phyloP scores from a whole-genome alignment of 2,888 invertebrate genomes.

The Eledone cirrhosa region DNA sequence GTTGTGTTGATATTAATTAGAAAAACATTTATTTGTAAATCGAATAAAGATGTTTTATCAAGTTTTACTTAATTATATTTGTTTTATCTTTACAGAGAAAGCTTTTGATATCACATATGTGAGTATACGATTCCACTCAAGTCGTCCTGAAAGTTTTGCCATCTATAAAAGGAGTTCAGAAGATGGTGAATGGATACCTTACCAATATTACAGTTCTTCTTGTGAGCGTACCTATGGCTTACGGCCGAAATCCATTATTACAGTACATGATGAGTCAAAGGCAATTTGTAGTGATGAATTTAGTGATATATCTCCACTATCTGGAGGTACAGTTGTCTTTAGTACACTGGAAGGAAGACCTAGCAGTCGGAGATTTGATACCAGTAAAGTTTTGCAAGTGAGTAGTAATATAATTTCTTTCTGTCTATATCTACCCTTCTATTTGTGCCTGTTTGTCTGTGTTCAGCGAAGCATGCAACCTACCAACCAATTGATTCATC shows the following conservation, averaged over 20 bases:
- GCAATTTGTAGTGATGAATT: conserved; percentile 98
- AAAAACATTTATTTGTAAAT: too few species aligned
- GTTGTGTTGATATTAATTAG: too few species aligned
- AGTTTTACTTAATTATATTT: too few species aligned
- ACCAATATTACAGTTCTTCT: conserved; percentile 78
- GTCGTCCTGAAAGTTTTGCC: conserved; percentile 96
- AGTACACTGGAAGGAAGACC: conserved; percentile 94
- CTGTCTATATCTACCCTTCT: too few species aligned
- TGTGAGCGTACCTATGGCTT: conserved; percentile 91
- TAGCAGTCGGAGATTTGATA: conserved; percentile 90
- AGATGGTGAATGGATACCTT: conserved; percentile 75
- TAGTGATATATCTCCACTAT: conserved; percentile 94
- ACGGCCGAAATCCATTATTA: conserved; percentile 71
- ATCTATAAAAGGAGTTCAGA: conserved; percentile 82
- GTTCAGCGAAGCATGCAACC: too few species aligned
- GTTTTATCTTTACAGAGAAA: conserved; percentile 77
- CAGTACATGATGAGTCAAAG: conserved; percentile 84
- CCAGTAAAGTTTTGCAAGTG: conserved; percentile 88
- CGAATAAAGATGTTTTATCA: too few species aligned
- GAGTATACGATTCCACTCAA: conserved; percentile 90
- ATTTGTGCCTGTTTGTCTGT: too few species aligned
- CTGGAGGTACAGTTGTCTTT: conserved; percentile 93
- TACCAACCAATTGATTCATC: too few species aligned
- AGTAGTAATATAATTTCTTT: conserved; percentile 44
- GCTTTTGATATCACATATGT: conserved; percentile 97